Evolutionary conservation across 2,797 vertebrate genomes (phyloP), one percentile per base, ranked within the genome.

Genomic region (Sebastes baramenuke): DNA sequence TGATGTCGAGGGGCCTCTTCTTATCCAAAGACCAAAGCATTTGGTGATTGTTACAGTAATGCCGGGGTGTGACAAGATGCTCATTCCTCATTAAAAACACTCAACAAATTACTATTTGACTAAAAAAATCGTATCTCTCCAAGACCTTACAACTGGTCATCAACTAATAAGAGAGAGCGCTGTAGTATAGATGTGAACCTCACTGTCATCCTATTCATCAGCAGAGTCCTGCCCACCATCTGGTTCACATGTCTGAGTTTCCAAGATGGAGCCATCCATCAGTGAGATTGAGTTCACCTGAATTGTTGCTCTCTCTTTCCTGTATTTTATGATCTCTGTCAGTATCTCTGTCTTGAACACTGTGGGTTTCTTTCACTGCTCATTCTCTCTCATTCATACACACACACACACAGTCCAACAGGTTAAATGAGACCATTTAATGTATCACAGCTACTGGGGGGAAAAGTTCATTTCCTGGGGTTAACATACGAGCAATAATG

Each of bases 161-260:
- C 49, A 12, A n/a, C 66, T 70, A 10, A 38, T 30, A 20, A 79
- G 62, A 49, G 14, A 12, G 27, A 69, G 36, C 18, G 2, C 56
- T 73, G 2, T n/a, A 2, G 69, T 71, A 59, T 67, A 75, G 6
- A 80, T n/a, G 46, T 36, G 36, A 80, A 70, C 11, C 64, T 73
- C 27, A 6, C 55, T 61, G 32, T 72, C 77, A 68, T 71, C 32
- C 65, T 38, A 67, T 84, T 75, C 72, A 82, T 83, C 67, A 74
- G 46, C 52, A 30, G 34, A 52, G 68, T 59, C 55, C 55, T 77
- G 64, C 75, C 72, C 78, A 67, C 75, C 90, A 91, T 92, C 90
- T 94, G 91, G 86, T 79, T 86, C 80, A 84, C 67, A 87, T 88
- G 90, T 87, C 70, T 81, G 72, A 52, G 24, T 73, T 73, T 87